Percentiles rank a stretch among this genome's conserved stretches.
Evolutionary conservation across 1,140 invertebrate genomes (phyloP).

Genomic region (Ceratina calcarata): DNA sequence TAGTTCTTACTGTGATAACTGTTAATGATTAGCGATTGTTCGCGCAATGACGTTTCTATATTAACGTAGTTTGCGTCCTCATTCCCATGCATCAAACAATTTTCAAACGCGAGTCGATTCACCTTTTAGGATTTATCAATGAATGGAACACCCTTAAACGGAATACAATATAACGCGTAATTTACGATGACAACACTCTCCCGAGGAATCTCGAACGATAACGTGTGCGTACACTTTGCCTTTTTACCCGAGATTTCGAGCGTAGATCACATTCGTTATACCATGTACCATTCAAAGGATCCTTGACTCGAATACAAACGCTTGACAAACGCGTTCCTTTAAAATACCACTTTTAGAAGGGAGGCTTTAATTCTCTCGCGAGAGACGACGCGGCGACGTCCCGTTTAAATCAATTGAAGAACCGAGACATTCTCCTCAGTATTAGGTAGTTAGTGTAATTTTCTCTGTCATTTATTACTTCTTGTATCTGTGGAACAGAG

Average conservation of each 20-base stretch:
- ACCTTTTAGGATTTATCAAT: not conserved
- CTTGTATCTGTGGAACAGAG: no score
- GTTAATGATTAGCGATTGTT: no score
- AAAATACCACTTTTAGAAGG: not conserved
- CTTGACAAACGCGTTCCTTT: constrained; percentile 21
- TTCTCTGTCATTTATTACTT: no score
- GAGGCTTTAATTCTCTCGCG: not conserved
- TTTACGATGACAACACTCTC: not conserved
- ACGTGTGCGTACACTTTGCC: not conserved
- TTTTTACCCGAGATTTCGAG: constrained; percentile 4
- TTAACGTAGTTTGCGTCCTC: no score
- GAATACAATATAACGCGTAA: not conserved
- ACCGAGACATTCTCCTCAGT: not conserved
- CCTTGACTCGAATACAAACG: constrained; percentile 10
- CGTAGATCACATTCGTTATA: not conserved
- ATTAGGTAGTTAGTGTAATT: no score
- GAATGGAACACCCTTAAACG: not conserved
- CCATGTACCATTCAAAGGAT: constrained; percentile 2
- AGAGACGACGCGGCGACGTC: not conserved
- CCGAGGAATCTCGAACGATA: not conserved
- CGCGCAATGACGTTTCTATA: no score
- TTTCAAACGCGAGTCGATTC: no score
- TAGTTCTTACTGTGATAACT: no score
- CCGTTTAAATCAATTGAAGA: not conserved
- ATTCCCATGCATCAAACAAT: no score